Conservation (phyloP, 2,888 invertebrate species). For the Plusia festucae region DNA sequence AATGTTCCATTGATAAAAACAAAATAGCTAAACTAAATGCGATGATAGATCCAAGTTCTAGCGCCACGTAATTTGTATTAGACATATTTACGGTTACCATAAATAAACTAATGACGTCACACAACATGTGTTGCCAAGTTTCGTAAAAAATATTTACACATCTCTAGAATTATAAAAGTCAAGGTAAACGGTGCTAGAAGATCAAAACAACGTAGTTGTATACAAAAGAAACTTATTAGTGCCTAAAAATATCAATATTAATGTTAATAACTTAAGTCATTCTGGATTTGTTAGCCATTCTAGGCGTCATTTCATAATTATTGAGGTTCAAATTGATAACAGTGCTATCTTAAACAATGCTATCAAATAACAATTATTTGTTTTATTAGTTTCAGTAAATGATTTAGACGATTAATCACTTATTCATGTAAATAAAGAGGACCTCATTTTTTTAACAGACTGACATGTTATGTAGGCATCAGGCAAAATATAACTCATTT, state of each 20-base stretch:
- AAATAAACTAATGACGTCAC: constrained; percentile 30
- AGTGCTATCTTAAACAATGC: background rate
- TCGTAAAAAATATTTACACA: constrained; percentile 23
- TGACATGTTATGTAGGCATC: no score
- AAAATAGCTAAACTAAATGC: constrained; percentile 3
- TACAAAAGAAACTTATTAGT: background rate
- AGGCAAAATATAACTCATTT: no score
- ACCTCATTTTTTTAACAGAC: background rate
- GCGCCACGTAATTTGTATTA: constrained; percentile 19
- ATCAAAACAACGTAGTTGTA: constrained; percentile 3
- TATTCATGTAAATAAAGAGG: no score
- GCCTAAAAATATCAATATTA: background rate
- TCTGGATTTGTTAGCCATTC: background rate
- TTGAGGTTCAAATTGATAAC: background rate
- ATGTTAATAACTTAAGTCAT: background rate
- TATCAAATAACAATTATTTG: background rate
- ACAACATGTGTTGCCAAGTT: constrained; percentile 22
- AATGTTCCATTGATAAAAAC: background rate
- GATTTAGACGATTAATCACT: background rate
- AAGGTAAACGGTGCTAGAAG: constrained; percentile 22
- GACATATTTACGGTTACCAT: constrained; percentile 9
- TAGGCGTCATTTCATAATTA: background rate
- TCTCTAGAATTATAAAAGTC: constrained; percentile 16
- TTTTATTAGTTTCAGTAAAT: background rate
- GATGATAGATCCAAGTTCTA: constrained; percentile 9